phyloP scores from a whole-genome alignment of 2,113 vertebrate species.

The Sclerurus mexicanus region DNA sequence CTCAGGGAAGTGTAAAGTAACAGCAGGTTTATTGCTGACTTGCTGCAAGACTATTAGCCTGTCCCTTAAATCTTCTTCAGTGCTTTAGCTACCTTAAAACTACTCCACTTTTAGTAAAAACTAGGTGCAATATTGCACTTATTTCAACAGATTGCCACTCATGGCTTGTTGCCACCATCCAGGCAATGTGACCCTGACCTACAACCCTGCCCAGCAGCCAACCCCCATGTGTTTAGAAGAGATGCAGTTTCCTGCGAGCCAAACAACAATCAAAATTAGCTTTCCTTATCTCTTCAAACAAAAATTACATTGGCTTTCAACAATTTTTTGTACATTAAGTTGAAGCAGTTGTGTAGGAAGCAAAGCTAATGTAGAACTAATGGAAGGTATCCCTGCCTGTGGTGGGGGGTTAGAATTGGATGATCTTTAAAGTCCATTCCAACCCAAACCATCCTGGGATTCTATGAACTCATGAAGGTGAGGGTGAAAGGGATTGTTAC shows the following conservation, averaged over 20 bases:
- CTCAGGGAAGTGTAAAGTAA: background rate
- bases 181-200: background rate
- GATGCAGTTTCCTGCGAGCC: background rate
- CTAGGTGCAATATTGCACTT: background rate
- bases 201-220: background rate
- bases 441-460: background rate
- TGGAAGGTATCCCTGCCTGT: background rate
- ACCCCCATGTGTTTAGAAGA: background rate
- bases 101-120: background rate
- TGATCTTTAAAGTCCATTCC: background rate
- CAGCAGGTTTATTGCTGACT: slow-evolving; percentile 14
- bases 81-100: background rate
- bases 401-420: background rate
- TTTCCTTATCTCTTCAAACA: background rate
- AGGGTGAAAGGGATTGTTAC: background rate
- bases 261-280: background rate
- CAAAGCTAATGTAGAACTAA: background rate
- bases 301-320: background rate
- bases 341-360: background rate
- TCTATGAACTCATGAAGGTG: background rate
- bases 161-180: background rate
- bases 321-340: background rate
- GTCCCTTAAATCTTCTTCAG: background rate
- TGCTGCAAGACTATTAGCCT: background rate
- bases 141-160: background rate